Evolutionary conservation across 2,113 vertebrate species (phyloP), one percentile per base, ranked within the genome.

Genomic region (Cheirogaleus medius): DNA sequence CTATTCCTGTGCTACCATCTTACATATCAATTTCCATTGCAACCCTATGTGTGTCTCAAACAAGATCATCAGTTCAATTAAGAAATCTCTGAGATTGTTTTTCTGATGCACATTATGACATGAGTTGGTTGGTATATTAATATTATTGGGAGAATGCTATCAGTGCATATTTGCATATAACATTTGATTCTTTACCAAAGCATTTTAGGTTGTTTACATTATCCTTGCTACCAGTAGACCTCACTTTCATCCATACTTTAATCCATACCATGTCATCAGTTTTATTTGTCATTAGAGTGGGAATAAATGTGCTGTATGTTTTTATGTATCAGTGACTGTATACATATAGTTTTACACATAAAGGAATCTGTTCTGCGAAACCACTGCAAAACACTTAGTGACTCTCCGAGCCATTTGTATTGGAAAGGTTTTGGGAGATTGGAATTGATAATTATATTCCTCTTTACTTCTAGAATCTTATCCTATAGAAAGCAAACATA

Each of bases 1-100:
- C 52, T 94, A n/a, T 42, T 58, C 8, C 12, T 89, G 11, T 86
- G 17, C 34, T 71, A 0, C 42, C n/a, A 2, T 27, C 58, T 44
- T 85, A 71, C 15, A 12, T 81, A 23, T 3, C 39, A 6, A 0
- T 66, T 87, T 95, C 64, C 17, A 66, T 14, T 6, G 64, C 15
- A 54, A 7, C 1, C 1, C 3, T 23, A 5, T 2, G 13, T 14
- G 8, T 66, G 0, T 34, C 25, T 85, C 52, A 0, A 60, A 0
- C 0, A 5, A 14, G 20, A 8, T 91, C 39, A 23, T 52, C 56
- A 54, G 14, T 82, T 92, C 68, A 77, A 29, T 15, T 63, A 23
- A 27, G 54, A 68, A 42, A 37, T 86, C 12, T 29, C 32, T 44
- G 47, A 58, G 52, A 42, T 47, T 1, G 9, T 76, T 84, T 82